These are phyloP conservation scores for Seriola quinqueradiata DNA, from an alignment of 2,113 vertebrate genomes.

Conservation along the genomic window DNA sequence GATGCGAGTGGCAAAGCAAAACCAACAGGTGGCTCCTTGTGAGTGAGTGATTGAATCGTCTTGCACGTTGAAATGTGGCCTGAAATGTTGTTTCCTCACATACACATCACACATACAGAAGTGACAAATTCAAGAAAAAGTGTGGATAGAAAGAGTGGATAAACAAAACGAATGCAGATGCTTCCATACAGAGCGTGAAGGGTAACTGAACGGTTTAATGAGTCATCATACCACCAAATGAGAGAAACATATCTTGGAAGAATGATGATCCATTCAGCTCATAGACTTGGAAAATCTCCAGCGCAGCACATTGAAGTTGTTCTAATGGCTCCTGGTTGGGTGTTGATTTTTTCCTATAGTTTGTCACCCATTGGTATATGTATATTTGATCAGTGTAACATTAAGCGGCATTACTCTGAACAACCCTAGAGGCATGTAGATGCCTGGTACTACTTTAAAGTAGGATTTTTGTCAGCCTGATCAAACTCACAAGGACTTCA, in stretches of 20 bases:
- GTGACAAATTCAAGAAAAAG: no score
- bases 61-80: neutral
- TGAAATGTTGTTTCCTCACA: constrained; percentile 7
- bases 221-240: neutral
- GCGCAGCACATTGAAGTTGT: neutral
- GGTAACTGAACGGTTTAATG: neutral
- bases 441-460: constrained; percentile 10
- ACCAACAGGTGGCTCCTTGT: constrained; percentile 13
- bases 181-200: neutral
- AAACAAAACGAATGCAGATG: constrained; percentile 6
- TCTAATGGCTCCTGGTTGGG: neutral
- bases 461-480: constrained; percentile 2
- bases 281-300: neutral
- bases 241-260: neutral
- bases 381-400: constrained; percentile 19
- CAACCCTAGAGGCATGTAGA: constrained; percentile 21
- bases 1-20: constrained; percentile 11
- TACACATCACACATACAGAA: neutral
- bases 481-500: constrained; percentile 32
- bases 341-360: neutral
- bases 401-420: constrained; percentile 22
- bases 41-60: neutral
- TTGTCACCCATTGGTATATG: neutral
- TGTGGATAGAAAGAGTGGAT: neutral
- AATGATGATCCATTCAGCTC: neutral